Conservation (phyloP, 2,113 vertebrate genomes). For the Takifugu bimaculatus region DNA sequence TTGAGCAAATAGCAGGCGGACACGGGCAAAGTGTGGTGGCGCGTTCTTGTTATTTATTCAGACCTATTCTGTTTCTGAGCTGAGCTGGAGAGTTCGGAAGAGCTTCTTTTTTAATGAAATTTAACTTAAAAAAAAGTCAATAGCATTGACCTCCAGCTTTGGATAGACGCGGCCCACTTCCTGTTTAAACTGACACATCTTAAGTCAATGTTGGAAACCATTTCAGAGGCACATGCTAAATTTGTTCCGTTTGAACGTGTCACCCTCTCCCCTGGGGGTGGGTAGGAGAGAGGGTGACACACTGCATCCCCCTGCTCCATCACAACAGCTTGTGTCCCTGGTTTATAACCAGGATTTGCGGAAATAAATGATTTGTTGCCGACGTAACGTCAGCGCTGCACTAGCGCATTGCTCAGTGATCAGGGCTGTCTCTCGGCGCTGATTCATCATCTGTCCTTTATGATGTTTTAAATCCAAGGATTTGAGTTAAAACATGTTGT, state of each 20-base stretch:
- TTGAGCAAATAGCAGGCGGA: slow-evolving; percentile 44
- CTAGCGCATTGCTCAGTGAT: too few species aligned
- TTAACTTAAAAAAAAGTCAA: background rate
- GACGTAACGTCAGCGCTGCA: background rate
- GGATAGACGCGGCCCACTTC: slow-evolving; percentile 17
- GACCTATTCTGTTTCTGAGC: slow-evolving; percentile 20
- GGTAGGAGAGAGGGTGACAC: slow-evolving; percentile 18
- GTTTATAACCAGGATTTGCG: slow-evolving; percentile 21
- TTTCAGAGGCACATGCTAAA: slow-evolving; percentile 21
- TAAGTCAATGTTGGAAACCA: slow-evolving; percentile 21
- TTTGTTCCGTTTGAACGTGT: slow-evolving; percentile 5
- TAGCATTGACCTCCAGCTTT: slow-evolving; percentile 1
- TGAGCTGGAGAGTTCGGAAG: slow-evolving; percentile 30
- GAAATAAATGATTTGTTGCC: slow-evolving; percentile 2
- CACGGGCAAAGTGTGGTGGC: slow-evolving; percentile 38
- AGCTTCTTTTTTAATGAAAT: slow-evolving; percentile 29
- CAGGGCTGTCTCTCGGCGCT: background rate
- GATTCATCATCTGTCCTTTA: slow-evolving; percentile 38
- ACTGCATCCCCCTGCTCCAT: slow-evolving; percentile 17
- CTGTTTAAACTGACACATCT: slow-evolving; percentile 22
- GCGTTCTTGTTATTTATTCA: slow-evolving; percentile 39
- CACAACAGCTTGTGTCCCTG: background rate
- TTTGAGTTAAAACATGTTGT: slow-evolving; percentile 18
- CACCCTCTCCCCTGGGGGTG: slow-evolving; percentile 17
- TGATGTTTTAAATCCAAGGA: slow-evolving; percentile 25